Percentiles rank a stretch among this genome's conserved stretches.
These are phyloP conservation scores for Nephrotoma flavescens DNA, from an alignment of 2,888 invertebrate genomes.

Conservation along the genomic window DNA sequence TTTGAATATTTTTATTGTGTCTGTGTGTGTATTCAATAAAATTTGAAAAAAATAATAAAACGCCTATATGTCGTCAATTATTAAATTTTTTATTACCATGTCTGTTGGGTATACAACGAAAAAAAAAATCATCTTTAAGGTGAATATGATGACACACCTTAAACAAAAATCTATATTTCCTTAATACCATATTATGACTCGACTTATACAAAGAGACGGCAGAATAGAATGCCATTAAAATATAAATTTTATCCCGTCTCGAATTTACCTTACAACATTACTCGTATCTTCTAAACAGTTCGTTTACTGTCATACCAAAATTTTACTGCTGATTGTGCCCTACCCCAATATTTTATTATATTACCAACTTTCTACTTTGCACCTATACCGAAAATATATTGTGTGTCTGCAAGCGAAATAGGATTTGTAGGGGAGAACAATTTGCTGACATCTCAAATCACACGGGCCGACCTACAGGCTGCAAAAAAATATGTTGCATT, in stretches of 20 bases:
- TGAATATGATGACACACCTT: neutral
- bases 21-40: neutral
- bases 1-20: neutral
- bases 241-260: neutral
- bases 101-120: neutral
- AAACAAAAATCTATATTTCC: neutral
- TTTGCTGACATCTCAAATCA: neutral
- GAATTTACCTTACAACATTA: neutral
- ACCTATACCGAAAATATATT: neutral
- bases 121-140: neutral
- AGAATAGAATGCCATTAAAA: neutral
- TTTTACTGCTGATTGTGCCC: neutral
- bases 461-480: too few relatives aligned
- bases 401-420: neutral
- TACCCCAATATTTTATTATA: neutral
- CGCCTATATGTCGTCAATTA: neutral
- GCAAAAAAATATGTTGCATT: too few relatives aligned
- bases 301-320: neutral
- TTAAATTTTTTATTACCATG: neutral
- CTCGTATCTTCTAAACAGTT: neutral
- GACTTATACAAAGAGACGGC: neutral
- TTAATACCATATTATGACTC: neutral
- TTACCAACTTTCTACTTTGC: neutral
- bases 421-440: neutral
- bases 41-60: neutral